Base-by-base conservation (phyloP, 2,888 invertebrate species). In the Lasioglossum leucozonium region DNA sequence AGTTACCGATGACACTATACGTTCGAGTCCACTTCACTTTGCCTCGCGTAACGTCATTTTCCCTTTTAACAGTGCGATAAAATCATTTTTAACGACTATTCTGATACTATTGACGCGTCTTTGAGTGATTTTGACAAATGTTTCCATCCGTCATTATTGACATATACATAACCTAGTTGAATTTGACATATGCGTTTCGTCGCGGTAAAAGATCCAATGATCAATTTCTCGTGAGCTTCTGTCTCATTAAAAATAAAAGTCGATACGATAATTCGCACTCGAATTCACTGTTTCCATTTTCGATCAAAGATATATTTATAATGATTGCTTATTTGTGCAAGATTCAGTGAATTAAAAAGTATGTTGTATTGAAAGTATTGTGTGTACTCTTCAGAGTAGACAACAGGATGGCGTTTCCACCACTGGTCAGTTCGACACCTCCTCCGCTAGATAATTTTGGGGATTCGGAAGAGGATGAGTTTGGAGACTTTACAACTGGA, bases 361-460 rank as follows among this genome's bases (percentile, higher is more conserved):
- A 72, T 34, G 8, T 16, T n/a, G 18, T n/a, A 34, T 13, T 13
- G 11, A 72, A 62, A 18, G 22, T 8, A 62, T 62, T 47, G 8
- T 77, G 26, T 67, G 26, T 10, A 62, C 51, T 62, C 5, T 69
- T 65, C 26, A 81, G 81, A 79, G 77, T 62, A 26, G 40, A 37
- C 42, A 55, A 65, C 85, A 88, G 72, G 34, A 96, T 96, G 96
- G 96, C 96, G 93, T 96, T 97, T 94, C 97, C 97, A 94, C 97
- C 97, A 86, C 95, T 97, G 90, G 96, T 97, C 91, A 96, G 97
- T 91, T 96, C 96, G 83, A 96, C 97, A 91, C 97, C 97, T 91
- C 97, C 97, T 87, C 97, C 97, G 84, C 95, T 96, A 83, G 96
- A 96, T 89, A 96, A 96, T 92, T 92, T 94, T 81, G 94, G 95